These are phyloP conservation scores for Tipula confusa DNA, from an alignment of 2,888 invertebrate genomes.

Conservation along the genomic window DNA sequence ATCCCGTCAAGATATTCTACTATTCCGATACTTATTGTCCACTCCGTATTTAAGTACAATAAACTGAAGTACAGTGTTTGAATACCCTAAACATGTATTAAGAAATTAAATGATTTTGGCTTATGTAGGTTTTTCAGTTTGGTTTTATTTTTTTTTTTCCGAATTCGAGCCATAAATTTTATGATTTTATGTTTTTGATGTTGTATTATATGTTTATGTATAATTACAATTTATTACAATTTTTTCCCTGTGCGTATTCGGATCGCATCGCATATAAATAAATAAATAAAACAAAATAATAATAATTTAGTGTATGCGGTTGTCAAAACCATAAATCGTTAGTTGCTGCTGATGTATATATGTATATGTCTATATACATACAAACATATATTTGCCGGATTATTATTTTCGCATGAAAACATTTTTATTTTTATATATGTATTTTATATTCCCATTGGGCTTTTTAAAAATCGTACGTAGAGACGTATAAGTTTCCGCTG, in stretches of 20 bases:
- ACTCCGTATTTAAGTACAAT: no score
- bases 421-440: no score
- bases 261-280: background rate
- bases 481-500: no score
- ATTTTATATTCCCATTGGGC: background rate
- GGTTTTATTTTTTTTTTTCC: background rate
- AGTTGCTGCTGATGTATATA: background rate
- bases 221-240: constrained; percentile 9
- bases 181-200: constrained; percentile 25
- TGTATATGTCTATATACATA: no score
- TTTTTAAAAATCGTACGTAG: no score
- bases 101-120: constrained; percentile 14
- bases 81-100: constrained; percentile 16
- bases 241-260: background rate
- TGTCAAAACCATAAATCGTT: constrained; percentile 12
- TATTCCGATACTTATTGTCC: no score
- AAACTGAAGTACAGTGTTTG: background rate
- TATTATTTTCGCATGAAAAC: background rate
- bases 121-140: background rate
- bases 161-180: background rate
- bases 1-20: no score
- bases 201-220: background rate
- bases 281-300: background rate
- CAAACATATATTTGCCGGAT: background rate
- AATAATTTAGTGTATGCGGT: constrained; percentile 1